Conservation (phyloP, 1,140 invertebrate species). For the Hylaeus volcanicus region DNA sequence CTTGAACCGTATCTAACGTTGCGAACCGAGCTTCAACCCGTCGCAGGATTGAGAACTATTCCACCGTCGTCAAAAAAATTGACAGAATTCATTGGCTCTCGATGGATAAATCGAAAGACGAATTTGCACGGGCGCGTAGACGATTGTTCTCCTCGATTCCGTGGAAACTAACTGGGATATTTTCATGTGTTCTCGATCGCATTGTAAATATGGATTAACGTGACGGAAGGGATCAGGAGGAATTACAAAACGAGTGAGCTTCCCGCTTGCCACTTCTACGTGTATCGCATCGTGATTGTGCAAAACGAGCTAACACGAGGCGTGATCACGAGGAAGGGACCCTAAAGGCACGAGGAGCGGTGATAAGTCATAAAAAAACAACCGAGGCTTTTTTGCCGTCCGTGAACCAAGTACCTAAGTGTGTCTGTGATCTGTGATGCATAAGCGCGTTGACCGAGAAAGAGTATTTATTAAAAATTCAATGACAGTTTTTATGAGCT, state of each 20-base stretch:
- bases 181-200: neutral
- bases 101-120: neutral
- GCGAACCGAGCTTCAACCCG: conserved; percentile 2
- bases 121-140: neutral
- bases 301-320: conserved; percentile 8
- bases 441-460: conserved; percentile 53
- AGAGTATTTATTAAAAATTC: conserved; percentile 59
- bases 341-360: conserved; percentile 21
- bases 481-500: conserved; percentile 41
- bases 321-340: conserved; percentile 31
- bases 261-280: neutral
- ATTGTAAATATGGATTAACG: too few relatives aligned
- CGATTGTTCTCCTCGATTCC: neutral
- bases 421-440: conserved; percentile 73
- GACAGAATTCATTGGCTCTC: neutral
- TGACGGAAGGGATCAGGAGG: neutral
- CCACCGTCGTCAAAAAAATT: neutral
- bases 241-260: neutral
- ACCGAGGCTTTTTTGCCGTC: conserved; percentile 35
- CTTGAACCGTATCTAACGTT: neutral
- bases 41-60: conserved; percentile 22
- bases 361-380: conserved; percentile 22
- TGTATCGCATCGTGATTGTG: neutral
- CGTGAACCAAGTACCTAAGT: conserved; percentile 74
- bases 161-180: neutral